Evolutionary conservation across 2,888 invertebrate genomes (phyloP), one percentile per base, ranked within the genome.

Genomic region (Hylaea fasciaria): DNA sequence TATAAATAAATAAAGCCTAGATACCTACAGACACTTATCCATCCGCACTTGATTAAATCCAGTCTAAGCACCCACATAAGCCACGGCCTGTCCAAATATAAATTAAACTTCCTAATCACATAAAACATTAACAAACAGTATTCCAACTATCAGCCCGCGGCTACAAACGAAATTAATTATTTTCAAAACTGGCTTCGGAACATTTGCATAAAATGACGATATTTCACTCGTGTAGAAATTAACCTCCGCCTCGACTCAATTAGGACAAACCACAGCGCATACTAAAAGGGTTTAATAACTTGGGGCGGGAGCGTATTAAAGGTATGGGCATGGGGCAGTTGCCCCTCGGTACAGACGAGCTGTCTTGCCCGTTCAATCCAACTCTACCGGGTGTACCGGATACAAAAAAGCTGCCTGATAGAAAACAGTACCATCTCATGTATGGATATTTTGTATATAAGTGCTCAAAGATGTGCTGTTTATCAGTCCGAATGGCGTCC

Each of bases 161-260:
- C 84, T 70, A 78, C 70, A 77, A 82, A 85, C 80, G 82, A 86
- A 87, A 89, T 91, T 91, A 91, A 91, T 92, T 91, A 91, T 86
- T 88, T 83, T 78, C 81, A 76, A 82, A 83, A 77, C 85, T 70
- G 72, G 80, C 78, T 77, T 70, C 71, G 54, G 73, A 69, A 60
- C 83, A 91, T 92, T 91, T 88, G 90, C 91, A 92, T 92, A 89
- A 91, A 89, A 87, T 76, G 82, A 85, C 85, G 81, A 91, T 92
- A 89, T 85, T 85, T 92, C 89, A 92, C 81, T 72, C 74, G 78
- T 78, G 83, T 82, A 82, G 84, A 85, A 89, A 88, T 91, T 91
- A 91, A 91, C 89, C 87, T 87, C 81, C 81, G 83, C 76, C 81
- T 85, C 85, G 78, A 82, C 89, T 89, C 87, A 89, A 91, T 89